Evolutionary conservation across 2,888 invertebrate genomes (phyloP).

Genomic region (Latrodectus hesperus): DNA sequence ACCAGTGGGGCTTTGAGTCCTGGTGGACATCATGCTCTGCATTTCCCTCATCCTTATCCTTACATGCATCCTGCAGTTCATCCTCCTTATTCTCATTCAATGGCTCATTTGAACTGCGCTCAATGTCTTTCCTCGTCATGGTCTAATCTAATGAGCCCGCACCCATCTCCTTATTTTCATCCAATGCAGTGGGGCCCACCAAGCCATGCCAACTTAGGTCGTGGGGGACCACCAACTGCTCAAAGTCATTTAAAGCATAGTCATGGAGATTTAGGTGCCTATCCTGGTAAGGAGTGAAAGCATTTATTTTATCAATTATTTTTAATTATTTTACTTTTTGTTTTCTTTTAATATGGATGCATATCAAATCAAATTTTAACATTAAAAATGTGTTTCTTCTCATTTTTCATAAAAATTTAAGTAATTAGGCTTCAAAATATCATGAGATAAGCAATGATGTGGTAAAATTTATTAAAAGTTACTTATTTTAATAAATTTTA

Average conservation of each 20-base stretch:
- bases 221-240: neutral
- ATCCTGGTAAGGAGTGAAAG: conserved; percentile 35
- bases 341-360: no score
- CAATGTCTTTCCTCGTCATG: conserved; percentile 75
- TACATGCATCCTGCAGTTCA: conserved; percentile 79
- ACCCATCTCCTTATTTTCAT: conserved; percentile 59
- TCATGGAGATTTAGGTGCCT: conserved; percentile 55
- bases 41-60: conserved; percentile 50
- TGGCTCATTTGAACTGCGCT: conserved; percentile 82
- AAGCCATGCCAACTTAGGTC: conserved; percentile 9
- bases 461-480: no score
- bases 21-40: conserved; percentile 39
- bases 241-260: conserved; percentile 47
- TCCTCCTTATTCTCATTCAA: conserved; percentile 75
- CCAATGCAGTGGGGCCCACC: conserved; percentile 63
- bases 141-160: conserved; percentile 62
- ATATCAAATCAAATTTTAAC: no score
- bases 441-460: no score
- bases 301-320: no score
- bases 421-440: no score
- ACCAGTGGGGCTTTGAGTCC: conserved; percentile 9
- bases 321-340: no score
- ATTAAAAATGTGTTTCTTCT: no score
- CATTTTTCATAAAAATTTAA: no score
- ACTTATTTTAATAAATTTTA: no score